Evolutionary conservation across 2,888 invertebrate species (phyloP), one percentile per base, ranked within the genome.

Genomic region (Trilocha varians): DNA sequence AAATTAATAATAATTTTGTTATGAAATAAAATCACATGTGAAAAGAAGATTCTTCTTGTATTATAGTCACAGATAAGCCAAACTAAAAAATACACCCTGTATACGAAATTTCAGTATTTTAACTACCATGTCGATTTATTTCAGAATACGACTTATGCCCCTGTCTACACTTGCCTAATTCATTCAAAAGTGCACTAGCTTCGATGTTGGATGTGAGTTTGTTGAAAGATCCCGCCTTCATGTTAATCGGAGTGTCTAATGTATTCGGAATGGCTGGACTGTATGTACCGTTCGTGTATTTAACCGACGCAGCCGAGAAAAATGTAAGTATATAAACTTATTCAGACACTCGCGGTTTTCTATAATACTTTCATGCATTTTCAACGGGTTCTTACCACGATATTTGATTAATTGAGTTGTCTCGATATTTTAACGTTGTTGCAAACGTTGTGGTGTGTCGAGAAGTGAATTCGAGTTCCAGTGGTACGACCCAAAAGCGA

Each of bases 211-310:
- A 98, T 78, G 88, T 96, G 58, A 93, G 93, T 40, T 80, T 98
- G 41, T 87, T 98, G 43, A 93, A 91, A 51, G 93, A 98, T 83
- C 94, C 95, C 3, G 94, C 95, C 44, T 96, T 98, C 78, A 91
- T 96, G 87, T 84, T 97, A 41, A 95, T 98, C 63, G 96, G 95
- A 46, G 89, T 98, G 41, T 97, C 96, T 50, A 98, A 98, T 76
- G 88, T 99, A 44, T 96, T 99, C 72, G 99, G 98, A 59, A 98
- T 99, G 94, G 94, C 98, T 41, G 98, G 98, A 52, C 90, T 98
- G 42, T 98, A 98, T 77, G 95, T 99, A 53, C 99, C 99, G 33
- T 99, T 97, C 76, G 95, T 97, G 38, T 99, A 96, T 70, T 88
- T 99, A 42, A 95, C 96, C 16, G 94, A 96, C 58, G 92, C 93